Evolutionary conservation across 2,113 vertebrate species (phyloP).

Genomic region (Chunga burmeisteri): DNA sequence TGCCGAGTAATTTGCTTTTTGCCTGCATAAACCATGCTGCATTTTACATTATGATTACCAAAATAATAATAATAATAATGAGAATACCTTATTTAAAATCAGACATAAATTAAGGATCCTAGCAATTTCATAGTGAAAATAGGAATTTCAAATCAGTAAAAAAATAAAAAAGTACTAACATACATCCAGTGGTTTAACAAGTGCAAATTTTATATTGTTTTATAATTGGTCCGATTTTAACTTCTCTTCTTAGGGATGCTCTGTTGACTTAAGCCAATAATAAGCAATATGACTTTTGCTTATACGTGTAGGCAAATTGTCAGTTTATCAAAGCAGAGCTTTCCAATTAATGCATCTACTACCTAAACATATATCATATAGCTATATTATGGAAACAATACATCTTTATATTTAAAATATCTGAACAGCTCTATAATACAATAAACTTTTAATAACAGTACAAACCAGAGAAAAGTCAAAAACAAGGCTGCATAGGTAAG

Average conservation of each 20-base stretch:
- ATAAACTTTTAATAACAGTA: slow-evolving; percentile 89
- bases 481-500: slow-evolving; percentile 92
- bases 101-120: slow-evolving; percentile 88
- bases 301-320: slow-evolving; percentile 82
- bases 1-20: slow-evolving; percentile 70
- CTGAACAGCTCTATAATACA: slow-evolving; percentile 93
- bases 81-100: slow-evolving; percentile 74
- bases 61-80: slow-evolving; percentile 54
- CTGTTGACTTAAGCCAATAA: slow-evolving; percentile 73
- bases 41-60: slow-evolving; percentile 79
- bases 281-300: slow-evolving; percentile 75
- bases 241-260: slow-evolving; percentile 71
- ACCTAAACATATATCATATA: slow-evolving; percentile 87
- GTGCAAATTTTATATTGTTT: slow-evolving; percentile 81
- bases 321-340: slow-evolving; percentile 89
- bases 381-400: slow-evolving; percentile 86
- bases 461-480: slow-evolving; percentile 84
- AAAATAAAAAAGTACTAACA: slow-evolving; percentile 71
- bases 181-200: slow-evolving; percentile 79
- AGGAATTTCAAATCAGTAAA: slow-evolving; percentile 74
- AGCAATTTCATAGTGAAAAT: slow-evolving; percentile 81
- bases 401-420: slow-evolving; percentile 88
- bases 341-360: slow-evolving; percentile 84
- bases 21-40: slow-evolving; percentile 79
- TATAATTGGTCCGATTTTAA: slow-evolving; percentile 84